Conservation (phyloP, 2,797 vertebrate species). For the Octomys mimax region DNA sequence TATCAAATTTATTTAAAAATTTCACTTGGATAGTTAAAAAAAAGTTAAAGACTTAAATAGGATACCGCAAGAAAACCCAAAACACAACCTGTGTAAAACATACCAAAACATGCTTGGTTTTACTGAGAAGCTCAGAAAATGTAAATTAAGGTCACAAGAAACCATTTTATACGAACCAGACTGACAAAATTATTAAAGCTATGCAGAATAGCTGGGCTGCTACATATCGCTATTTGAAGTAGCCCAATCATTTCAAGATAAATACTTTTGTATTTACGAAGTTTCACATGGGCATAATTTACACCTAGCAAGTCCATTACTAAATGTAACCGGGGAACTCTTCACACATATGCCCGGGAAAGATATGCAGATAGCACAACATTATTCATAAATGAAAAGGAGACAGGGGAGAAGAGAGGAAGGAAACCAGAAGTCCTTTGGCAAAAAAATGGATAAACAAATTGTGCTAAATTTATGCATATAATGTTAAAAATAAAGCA, state of each 20-base stretch:
- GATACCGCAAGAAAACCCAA: constrained; percentile 3
- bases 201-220: background rate
- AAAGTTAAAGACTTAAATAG: background rate
- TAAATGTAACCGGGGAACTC: background rate
- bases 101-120: background rate
- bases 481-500: constrained; percentile 19
- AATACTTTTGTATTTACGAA: background rate
- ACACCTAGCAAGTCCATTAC: background rate
- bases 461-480: background rate
- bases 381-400: constrained; percentile 19
- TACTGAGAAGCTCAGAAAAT: background rate
- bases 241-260: constrained; percentile 6
- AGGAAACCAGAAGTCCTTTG: background rate
- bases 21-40: background rate
- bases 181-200: background rate
- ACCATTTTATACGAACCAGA: background rate
- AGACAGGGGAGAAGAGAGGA: background rate
- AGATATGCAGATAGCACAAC: background rate
- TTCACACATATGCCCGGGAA: background rate
- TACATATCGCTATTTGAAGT: background rate
- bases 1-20: background rate
- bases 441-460: constrained; percentile 27
- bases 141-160: constrained; percentile 7
- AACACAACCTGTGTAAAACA: background rate
- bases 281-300: background rate